Percentiles rank a stretch among this genome's conserved stretches.
phyloP scores from a whole-genome alignment of 2,888 invertebrate genomes.

The Alsophila aescularia region DNA sequence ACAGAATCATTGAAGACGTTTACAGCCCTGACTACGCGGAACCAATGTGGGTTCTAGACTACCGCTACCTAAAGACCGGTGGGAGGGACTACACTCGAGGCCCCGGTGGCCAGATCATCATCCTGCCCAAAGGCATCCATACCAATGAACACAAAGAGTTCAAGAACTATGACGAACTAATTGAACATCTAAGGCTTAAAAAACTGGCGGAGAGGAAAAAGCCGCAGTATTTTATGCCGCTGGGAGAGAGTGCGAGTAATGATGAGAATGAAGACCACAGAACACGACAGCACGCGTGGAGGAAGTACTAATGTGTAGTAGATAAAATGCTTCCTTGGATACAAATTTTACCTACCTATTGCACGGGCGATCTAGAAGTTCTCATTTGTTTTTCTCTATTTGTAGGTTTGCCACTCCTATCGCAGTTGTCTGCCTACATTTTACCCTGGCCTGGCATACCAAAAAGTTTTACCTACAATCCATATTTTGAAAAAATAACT shows the following conservation, averaged over 20 bases:
- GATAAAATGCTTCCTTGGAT: too few species aligned
- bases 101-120: conserved; percentile 69
- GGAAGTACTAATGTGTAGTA: background rate
- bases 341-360: too few species aligned
- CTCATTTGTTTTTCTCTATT: too few species aligned
- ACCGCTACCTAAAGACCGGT: conserved; percentile 70
- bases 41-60: conserved; percentile 69
- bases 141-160: conserved; percentile 59
- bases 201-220: conserved; percentile 47
- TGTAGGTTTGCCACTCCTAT: too few species aligned
- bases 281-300: background rate
- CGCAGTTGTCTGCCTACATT: too few species aligned
- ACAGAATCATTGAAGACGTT: conserved; percentile 64
- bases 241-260: conserved; percentile 26
- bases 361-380: too few species aligned
- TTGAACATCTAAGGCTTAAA: conserved; percentile 63
- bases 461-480: too few species aligned
- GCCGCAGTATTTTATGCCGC: conserved; percentile 34
- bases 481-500: too few species aligned
- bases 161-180: conserved; percentile 62
- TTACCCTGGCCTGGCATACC: too few species aligned
- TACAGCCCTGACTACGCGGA: conserved; percentile 70
- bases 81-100: conserved; percentile 71
- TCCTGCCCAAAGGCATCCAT: conserved; percentile 60
- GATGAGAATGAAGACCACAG: conserved; percentile 1